A percentile compares a stretch with the other conserved stretches of the same genome.
Conservation (phyloP, 1,140 invertebrate species). For the Apis florea region DNA sequence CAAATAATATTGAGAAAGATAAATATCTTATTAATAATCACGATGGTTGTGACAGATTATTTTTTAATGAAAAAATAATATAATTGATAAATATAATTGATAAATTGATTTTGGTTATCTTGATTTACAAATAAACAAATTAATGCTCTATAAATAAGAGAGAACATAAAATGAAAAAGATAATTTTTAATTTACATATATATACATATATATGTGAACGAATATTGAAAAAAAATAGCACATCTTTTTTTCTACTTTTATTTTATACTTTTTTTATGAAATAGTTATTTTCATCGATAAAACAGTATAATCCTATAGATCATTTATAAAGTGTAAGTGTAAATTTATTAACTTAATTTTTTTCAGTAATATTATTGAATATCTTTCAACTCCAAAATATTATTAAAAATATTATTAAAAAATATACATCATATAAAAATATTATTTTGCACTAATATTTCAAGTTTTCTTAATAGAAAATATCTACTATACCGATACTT, state of each 20-base stretch:
- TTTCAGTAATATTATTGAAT: neutral
- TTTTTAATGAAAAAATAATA: neutral
- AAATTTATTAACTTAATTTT: neutral
- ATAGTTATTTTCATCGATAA: neutral
- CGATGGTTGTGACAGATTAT: too few species aligned
- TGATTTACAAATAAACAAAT: neutral
- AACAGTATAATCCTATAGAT: neutral
- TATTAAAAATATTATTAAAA: neutral
- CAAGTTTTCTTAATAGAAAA: too few species aligned
- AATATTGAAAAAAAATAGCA: too few species aligned
- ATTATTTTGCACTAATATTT: neutral
- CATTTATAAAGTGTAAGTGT: neutral
- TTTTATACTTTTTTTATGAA: too few species aligned
- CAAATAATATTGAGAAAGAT: neutral
- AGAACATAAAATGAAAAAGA: neutral
- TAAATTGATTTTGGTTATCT: neutral
- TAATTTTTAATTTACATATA: neutral
- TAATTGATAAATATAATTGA: neutral
- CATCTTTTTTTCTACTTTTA: too few species aligned
- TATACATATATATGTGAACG: too few species aligned
- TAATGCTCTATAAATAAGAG: too few species aligned
- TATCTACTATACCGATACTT: conserved; percentile 13
- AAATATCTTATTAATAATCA: neutral
- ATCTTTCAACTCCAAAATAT: neutral
- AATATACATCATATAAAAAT: neutral